phyloP scores from a whole-genome alignment of 64 coral and sea anemone species.

The Actinia equina region DNA sequence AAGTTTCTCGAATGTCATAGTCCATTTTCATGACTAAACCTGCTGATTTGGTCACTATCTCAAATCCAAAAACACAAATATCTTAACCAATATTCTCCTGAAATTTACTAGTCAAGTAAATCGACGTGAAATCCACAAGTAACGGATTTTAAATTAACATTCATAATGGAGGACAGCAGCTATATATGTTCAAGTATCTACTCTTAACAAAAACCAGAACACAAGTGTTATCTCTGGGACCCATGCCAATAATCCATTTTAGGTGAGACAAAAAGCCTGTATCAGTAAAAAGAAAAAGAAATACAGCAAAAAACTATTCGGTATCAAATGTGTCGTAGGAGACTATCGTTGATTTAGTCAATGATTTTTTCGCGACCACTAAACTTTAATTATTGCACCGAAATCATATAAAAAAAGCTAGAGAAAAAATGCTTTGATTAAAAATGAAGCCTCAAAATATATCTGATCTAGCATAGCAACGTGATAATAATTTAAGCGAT shows the following conservation, averaged over 20 bases:
- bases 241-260: constrained; percentile 6
- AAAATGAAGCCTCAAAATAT: background rate
- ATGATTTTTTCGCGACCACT: background rate
- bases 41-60: background rate
- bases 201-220: background rate
- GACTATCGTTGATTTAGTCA: too few relatives aligned
- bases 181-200: background rate
- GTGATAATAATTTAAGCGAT: background rate
- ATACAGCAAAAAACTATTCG: background rate
- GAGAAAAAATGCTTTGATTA: background rate
- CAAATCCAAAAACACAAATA: background rate
- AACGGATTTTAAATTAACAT: background rate
- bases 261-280: background rate
- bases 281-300: background rate
- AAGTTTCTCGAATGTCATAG: background rate
- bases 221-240: constrained; percentile 13
- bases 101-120: background rate
- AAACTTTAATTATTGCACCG: background rate
- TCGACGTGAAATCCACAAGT: background rate
- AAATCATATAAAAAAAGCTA: background rate
- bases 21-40: background rate
- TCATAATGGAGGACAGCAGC: background rate
- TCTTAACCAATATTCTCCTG: background rate
- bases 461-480: background rate
- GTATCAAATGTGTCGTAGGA: background rate